Evolutionary conservation across 2,113 vertebrate genomes (phyloP).

Genomic region (Scalopus aquaticus): DNA sequence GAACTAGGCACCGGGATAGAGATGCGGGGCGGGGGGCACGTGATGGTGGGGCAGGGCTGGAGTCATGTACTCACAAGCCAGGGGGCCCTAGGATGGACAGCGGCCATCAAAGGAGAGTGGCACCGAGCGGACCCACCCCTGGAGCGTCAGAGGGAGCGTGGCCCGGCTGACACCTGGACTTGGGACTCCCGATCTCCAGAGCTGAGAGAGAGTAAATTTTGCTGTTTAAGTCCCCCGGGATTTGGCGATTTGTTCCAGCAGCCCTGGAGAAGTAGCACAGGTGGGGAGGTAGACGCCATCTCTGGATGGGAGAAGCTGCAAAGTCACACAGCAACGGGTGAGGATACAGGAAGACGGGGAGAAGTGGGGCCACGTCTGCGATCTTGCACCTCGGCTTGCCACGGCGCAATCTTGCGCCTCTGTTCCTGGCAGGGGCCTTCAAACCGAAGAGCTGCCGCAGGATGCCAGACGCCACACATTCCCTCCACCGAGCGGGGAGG

Average conservation of each 20-base stretch:
- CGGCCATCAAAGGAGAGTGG: not conserved
- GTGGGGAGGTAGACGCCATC: not conserved
- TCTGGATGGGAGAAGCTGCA: not conserved
- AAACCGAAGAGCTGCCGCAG: not conserved
- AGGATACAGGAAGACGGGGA: not conserved
- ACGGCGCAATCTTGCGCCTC: not conserved
- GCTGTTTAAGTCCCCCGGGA: not conserved
- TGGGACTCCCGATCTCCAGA: not conserved
- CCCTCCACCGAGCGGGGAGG: not conserved
- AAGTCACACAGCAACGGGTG: not conserved
- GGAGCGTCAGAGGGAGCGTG: accelerated
- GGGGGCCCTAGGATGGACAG: accelerated
- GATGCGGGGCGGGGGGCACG: accelerated
- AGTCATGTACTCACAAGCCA: not conserved
- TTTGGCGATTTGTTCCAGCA: not conserved
- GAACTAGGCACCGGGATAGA: not conserved
- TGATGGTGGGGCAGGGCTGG: not conserved
- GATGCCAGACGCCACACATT: conserved; percentile 39
- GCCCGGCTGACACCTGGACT: not conserved
- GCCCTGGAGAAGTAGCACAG: not conserved
- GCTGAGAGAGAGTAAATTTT: not conserved
- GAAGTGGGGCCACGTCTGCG: not conserved
- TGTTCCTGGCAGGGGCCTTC: conserved; percentile 34
- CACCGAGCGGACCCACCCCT: not conserved
- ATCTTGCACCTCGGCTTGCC: conserved; percentile 31